Conservation (phyloP, 2,888 invertebrate genomes). For the Tetragonisca angustula region DNA sequence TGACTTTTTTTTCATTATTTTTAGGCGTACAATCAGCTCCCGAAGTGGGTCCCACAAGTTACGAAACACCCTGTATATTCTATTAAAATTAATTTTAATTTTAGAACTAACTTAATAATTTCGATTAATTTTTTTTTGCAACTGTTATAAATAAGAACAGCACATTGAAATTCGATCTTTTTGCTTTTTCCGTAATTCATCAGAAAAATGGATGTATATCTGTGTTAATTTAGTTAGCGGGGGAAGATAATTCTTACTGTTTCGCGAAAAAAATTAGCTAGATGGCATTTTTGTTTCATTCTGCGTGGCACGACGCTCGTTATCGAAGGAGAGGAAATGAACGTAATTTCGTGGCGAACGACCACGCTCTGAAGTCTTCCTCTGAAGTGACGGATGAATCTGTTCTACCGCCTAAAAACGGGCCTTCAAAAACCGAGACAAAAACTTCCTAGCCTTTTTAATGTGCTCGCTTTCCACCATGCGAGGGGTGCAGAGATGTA, state of each 20-base stretch:
- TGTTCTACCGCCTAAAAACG: slow-evolving; percentile 42
- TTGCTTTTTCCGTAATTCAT: background rate
- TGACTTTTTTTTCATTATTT: no score
- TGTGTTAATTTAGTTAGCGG: background rate
- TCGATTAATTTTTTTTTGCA: no score
- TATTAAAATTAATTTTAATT: no score
- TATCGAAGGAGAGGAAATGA: background rate
- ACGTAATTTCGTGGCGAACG: background rate
- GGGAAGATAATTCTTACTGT: background rate
- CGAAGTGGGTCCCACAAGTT: no score
- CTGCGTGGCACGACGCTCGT: background rate
- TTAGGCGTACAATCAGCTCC: no score
- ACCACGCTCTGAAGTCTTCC: background rate
- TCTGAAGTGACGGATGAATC: slow-evolving; percentile 52
- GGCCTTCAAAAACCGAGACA: slow-evolving; percentile 5
- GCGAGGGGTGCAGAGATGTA: no score
- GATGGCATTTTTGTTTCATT: background rate
- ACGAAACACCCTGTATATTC: no score
- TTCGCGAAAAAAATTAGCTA: background rate
- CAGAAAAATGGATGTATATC: background rate
- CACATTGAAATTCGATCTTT: background rate
- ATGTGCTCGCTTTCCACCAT: background rate
- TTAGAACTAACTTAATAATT: no score
- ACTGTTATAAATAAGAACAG: no score
- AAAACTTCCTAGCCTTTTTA: slow-evolving; percentile 14